Base-by-base conservation (phyloP, 2,888 invertebrate species). In the Lissonota sp. region DNA sequence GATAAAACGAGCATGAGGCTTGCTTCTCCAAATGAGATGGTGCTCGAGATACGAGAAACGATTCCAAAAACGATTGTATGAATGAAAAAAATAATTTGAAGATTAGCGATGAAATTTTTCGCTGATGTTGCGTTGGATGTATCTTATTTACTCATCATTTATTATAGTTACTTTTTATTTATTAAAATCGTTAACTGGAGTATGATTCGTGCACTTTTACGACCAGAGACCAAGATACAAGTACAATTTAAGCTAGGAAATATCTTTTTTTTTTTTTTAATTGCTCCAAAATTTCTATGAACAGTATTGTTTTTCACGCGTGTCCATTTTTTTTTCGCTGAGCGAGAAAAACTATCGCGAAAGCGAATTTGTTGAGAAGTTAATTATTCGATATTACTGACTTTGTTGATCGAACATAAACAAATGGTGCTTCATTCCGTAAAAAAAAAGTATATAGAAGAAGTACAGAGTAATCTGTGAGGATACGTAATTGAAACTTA, bases 1-100 rank as follows among this genome's bases (percentile, higher is more conserved):
- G 5, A 69, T 1, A 37, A 49, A 60, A 71, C 16, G 40, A 46
- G 69, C 55, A 78, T 55, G 83, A 80, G 80, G 83, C 83, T 83
- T 78, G 74, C 74, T 78, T 80, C 63, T 66, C 55, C 63, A 2
- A 64, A 14, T 39, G 40, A 63, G 53, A 49, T 14, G 57, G 53
- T 73, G 69, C 57, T 69, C 58, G 49, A 49, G 62, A 62, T 44
- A 57, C 57, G 71, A 70, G 62, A 62, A 51, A 57, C 57, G 71
- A 70, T 79, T 78, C 5, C 12, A 40, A 26, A 44, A 53, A 10
- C 37, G 12, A 74, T n/a, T 49, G 26, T 26, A 26, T 26, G 26
- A 3, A 26, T 26, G 3, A 26, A 26, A 26, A 26, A 26, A 26
- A 26, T 2, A 26, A 26, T 2, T 26, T 26, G 26, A 26, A 26